Base-by-base conservation (phyloP, 1,140 invertebrate genomes). In the Cydia splendana region DNA sequence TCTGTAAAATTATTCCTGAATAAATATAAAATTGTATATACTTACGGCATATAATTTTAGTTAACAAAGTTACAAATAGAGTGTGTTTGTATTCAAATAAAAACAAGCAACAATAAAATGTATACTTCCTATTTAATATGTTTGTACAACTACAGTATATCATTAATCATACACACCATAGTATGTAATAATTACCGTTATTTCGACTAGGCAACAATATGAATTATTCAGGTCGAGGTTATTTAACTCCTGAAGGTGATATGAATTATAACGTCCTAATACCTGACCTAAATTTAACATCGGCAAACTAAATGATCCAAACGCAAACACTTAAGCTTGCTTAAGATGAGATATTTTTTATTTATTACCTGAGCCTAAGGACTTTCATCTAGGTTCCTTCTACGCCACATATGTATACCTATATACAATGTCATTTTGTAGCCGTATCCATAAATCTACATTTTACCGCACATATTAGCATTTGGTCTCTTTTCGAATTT, bases 211-310 rank as follows among this genome's bases (percentile, higher is more conserved):
- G 13, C 15, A 10, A n/a, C 51, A 15, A 15, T 15, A 2, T 15
- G 15, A 51, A 15, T 28, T 13, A 67, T 67, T 67, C 30, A 67
- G 65, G 30, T 67, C 65, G 30, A 67, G 65, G 65, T 30, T 67
- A 53, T 10, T 65, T 3, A 24, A 28, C 12, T 24, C 12, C 62
- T 24, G 20, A 65, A 65, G 20, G 12, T 28, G 24, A 34, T 34
- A 12, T 45, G 15, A 67, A 67, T 38, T 34, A 30, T 67, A 34
- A 5, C 28, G 34, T 67, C 65, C 38, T n/a, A 38, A 15, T 30
- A 38, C 12, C 65, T 67, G 65, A 30, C 65, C 24, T 38, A 34
- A 67, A 67, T 67, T 30, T 13, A 67, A 4, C 24, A 38, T 34
- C 24, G 12, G 65, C 28, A 67, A 67, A 67, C 28, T n/a, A 67